phyloP scores from a whole-genome alignment of 2,888 invertebrate species.

The Chaetogeoica ovagalla region DNA sequence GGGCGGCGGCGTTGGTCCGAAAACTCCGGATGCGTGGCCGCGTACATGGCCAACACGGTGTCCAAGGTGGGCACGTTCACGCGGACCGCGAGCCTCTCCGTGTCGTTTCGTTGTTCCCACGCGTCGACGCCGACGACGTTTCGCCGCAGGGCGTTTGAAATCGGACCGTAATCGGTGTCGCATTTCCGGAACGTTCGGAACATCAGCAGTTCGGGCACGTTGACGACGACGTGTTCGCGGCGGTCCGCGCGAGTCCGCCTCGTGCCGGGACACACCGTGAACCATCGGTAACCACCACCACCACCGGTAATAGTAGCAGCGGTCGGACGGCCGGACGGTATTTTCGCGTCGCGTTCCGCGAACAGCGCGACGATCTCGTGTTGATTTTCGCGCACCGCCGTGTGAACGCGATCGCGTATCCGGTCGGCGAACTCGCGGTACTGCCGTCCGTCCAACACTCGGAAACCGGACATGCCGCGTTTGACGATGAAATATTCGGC shows the following conservation, averaged over 20 bases:
- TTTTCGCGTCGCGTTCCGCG: background rate
- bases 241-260: background rate
- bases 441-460: background rate
- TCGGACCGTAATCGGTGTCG: background rate
- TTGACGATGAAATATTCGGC: slow-evolving; percentile 7
- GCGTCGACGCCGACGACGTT: background rate
- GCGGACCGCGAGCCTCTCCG: background rate
- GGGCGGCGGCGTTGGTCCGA: too few species aligned
- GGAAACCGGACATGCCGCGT: slow-evolving; percentile 17
- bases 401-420: background rate
- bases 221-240: background rate
- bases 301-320: background rate
- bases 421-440: background rate
- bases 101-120: background rate
- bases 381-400: background rate
- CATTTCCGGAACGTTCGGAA: background rate
- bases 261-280: background rate
- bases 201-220: background rate
- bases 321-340: too few species aligned
- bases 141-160: background rate
- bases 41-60: background rate
- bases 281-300: background rate
- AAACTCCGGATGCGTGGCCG: too few species aligned
- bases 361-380: background rate
- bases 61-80: background rate